Evolutionary conservation across 2,113 vertebrate genomes (phyloP).

Genomic region (Melanerpes formicivorus): DNA sequence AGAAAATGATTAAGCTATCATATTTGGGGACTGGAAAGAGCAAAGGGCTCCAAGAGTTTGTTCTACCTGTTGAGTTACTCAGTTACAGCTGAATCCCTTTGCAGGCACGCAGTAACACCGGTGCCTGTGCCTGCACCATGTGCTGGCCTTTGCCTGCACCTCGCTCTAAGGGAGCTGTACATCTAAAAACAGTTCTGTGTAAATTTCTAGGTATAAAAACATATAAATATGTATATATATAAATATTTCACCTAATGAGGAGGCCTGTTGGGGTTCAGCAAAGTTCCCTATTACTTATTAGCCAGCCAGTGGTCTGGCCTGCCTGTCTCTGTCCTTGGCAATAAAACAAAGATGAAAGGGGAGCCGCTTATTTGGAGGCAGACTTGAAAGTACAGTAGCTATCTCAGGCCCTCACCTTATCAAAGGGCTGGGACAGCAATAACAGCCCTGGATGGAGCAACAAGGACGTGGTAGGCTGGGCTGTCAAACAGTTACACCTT

Average conservation of each 20-base stretch:
- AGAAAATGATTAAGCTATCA: slow-evolving; percentile 65
- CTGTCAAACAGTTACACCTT: slow-evolving; percentile 65
- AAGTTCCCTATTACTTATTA: slow-evolving; percentile 90
- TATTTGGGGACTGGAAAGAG: slow-evolving; percentile 46
- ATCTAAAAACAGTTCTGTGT: not conserved
- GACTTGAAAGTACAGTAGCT: slow-evolving; percentile 89
- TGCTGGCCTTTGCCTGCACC: not conserved
- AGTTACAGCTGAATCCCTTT: slow-evolving; percentile 12
- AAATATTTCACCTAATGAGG: slow-evolving; percentile 62
- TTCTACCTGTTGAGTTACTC: slow-evolving; percentile 38
- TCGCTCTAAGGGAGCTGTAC: not conserved
- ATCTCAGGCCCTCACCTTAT: slow-evolving; percentile 89
- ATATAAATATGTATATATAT: not conserved
- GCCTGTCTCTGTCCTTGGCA: slow-evolving; percentile 87
- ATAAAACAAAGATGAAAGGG: slow-evolving; percentile 90
- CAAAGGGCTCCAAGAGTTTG: slow-evolving; percentile 51
- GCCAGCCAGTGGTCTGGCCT: slow-evolving; percentile 75
- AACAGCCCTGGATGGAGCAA: slow-evolving; percentile 84
- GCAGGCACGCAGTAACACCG: not conserved
- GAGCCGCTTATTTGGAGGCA: slow-evolving; percentile 85
- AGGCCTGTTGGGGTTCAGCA: slow-evolving; percentile 76
- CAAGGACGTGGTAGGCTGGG: slow-evolving; percentile 77
- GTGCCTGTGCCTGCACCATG: accelerated
- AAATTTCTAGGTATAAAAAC: not conserved
- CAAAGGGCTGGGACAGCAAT: slow-evolving; percentile 81